Conservation (phyloP, 2,888 invertebrate species). For the Scaptomyza polygonia region DNA sequence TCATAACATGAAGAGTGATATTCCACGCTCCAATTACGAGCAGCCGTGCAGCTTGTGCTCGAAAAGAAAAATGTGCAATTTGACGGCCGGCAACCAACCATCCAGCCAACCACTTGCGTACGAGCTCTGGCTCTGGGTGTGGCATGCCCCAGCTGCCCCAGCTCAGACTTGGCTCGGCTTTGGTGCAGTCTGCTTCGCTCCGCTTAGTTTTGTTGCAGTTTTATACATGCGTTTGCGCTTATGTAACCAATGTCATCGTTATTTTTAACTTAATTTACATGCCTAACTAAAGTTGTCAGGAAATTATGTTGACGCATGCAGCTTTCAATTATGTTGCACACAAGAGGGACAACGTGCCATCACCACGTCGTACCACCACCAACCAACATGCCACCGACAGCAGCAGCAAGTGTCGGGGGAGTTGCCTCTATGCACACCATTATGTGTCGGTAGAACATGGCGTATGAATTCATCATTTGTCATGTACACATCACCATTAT, state of each 20-base stretch:
- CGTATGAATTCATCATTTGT: constrained; percentile 67
- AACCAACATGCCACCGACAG: constrained; percentile 4
- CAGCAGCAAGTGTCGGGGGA: constrained; percentile 25
- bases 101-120: constrained; percentile 20
- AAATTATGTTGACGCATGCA: constrained; percentile 80
- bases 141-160: constrained; percentile 21
- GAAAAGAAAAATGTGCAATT: constrained; percentile 67
- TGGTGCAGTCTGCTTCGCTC: constrained; percentile 31
- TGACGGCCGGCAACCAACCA: constrained; percentile 30
- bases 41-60: constrained; percentile 63
- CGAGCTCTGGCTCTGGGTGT: constrained; percentile 13
- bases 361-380: neutral
- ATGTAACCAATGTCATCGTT: constrained; percentile 79
- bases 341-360: constrained; percentile 40
- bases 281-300: constrained; percentile 80
- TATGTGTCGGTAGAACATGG: constrained; percentile 45
- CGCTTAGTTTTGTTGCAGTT: constrained; percentile 25
- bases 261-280: constrained; percentile 80
- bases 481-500: constrained; percentile 69
- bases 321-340: constrained; percentile 73
- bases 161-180: constrained; percentile 12
- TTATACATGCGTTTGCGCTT: constrained; percentile 66
- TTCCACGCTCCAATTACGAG: constrained; percentile 83
- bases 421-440: constrained; percentile 11
- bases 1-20: constrained; percentile 83